A percentile compares a stretch with the other conserved stretches of the same genome.
Evolutionary conservation across 1,140 invertebrate genomes (phyloP).

Genomic region (Radopholus similis): DNA sequence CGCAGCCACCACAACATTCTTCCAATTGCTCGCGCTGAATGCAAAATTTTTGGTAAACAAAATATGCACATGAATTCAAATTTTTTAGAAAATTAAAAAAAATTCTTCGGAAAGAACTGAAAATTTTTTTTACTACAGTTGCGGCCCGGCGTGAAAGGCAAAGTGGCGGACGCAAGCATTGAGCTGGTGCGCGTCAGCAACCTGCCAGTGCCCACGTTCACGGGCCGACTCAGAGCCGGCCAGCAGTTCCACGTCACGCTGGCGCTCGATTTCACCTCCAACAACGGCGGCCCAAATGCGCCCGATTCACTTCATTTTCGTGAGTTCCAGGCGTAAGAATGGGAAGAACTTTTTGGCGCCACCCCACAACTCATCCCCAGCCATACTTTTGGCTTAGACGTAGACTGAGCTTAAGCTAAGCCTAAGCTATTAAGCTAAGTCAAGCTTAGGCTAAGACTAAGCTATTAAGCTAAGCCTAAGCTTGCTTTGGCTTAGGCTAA

Average conservation of each 20-base stretch:
- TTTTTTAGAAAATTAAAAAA: slow-evolving; percentile 13
- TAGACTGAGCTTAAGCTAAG: too few species aligned
- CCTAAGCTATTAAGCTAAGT: too few species aligned
- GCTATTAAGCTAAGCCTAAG: too few species aligned
- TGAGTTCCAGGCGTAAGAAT: not conserved
- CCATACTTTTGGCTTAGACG: too few species aligned
- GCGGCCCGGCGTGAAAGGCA: slow-evolving; percentile 27
- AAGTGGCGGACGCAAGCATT: slow-evolving; percentile 29
- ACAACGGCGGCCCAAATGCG: slow-evolving; percentile 44
- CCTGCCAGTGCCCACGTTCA: slow-evolving; percentile 18
- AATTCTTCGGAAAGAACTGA: not conserved
- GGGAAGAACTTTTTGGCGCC: too few species aligned
- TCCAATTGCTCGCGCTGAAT: slow-evolving; percentile 28
- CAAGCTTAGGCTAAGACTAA: too few species aligned
- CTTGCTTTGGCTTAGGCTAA: not conserved
- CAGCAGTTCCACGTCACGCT: slow-evolving; percentile 42
- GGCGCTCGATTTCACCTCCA: slow-evolving; percentile 47
- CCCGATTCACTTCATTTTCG: slow-evolving; percentile 40
- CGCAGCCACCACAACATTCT: slow-evolving; percentile 38
- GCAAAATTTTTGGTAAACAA: slow-evolving; percentile 41
- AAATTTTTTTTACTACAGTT: slow-evolving; percentile 18
- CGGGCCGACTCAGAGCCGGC: slow-evolving; percentile 6
- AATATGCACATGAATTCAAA: slow-evolving; percentile 7
- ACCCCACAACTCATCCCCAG: too few species aligned
- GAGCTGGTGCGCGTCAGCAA: slow-evolving; percentile 38